A percentile compares a stretch with the other conserved stretches of the same genome.
Evolutionary conservation across 2,797 vertebrate species (phyloP).

Genomic region (Betta splendens): DNA sequence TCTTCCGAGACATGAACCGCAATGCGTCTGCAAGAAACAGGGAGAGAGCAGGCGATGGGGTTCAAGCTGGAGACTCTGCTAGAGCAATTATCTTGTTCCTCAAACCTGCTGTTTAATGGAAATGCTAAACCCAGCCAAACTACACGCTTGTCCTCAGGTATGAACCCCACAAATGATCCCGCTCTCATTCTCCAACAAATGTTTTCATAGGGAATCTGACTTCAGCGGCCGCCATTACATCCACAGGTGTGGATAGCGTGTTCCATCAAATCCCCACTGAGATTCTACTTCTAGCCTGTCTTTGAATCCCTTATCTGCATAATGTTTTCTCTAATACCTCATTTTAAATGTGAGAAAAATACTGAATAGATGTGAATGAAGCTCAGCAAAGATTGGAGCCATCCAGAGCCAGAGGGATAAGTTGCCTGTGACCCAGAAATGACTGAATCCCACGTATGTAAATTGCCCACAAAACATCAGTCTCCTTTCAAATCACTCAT

Average conservation of each 20-base stretch:
- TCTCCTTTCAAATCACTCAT: slow-evolving; percentile 75
- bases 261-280: slow-evolving; percentile 72
- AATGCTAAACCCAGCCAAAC: slow-evolving; percentile 75
- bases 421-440: slow-evolving; percentile 52
- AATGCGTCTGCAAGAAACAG: slow-evolving; percentile 54
- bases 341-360: slow-evolving; percentile 9
- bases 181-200: slow-evolving; percentile 69
- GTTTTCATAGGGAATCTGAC: slow-evolving; percentile 77
- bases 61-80: slow-evolving; percentile 71
- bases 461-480: slow-evolving; percentile 70
- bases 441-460: slow-evolving; percentile 64
- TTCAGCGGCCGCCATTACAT: slow-evolving; percentile 75
- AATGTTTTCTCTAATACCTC: neutral
- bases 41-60: slow-evolving; percentile 36
- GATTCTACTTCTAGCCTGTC: slow-evolving; percentile 1
- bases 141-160: slow-evolving; percentile 76
- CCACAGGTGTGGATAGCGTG: slow-evolving; percentile 75
- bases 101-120: slow-evolving; percentile 78
- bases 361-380: slow-evolving; percentile 12
- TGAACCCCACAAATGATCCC: slow-evolving; percentile 63
- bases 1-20: slow-evolving; percentile 34
- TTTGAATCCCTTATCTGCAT: slow-evolving; percentile 26
- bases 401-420: slow-evolving; percentile 23
- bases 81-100: slow-evolving; percentile 82
- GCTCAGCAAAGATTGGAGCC: slow-evolving; percentile 38